A percentile compares a stretch with the other conserved stretches of the same genome.
Conservation (phyloP, 1,140 invertebrate genomes). For the Aphelinus certus region DNA sequence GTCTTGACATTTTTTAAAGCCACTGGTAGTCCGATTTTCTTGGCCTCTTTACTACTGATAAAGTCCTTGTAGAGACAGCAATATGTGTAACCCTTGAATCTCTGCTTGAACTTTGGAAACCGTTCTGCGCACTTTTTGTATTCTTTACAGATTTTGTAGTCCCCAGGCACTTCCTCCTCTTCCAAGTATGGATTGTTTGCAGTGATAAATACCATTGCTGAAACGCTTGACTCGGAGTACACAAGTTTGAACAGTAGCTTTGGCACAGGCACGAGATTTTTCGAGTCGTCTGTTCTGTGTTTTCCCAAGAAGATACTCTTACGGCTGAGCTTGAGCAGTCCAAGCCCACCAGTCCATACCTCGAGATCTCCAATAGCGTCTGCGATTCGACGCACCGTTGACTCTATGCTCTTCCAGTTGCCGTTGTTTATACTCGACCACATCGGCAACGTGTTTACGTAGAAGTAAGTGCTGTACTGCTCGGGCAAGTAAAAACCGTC, state of each 20-base stretch:
- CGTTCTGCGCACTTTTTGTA: background rate
- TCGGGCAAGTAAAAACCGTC: slow-evolving; percentile 65
- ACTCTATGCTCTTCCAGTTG: slow-evolving; percentile 66
- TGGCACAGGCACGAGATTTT: slow-evolving; percentile 58
- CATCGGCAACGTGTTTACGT: slow-evolving; percentile 67
- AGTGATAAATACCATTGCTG: slow-evolving; percentile 63
- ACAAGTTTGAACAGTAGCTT: slow-evolving; percentile 65
- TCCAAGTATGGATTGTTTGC: slow-evolving; percentile 63
- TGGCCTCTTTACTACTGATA: background rate
- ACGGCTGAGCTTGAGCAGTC: slow-evolving; percentile 49
- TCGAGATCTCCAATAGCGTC: slow-evolving; percentile 44
- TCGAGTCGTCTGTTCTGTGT: slow-evolving; percentile 26
- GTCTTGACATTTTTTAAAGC: background rate
- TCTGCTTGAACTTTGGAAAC: background rate
- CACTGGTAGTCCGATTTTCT: background rate
- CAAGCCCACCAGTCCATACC: slow-evolving; percentile 62
- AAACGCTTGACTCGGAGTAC: slow-evolving; percentile 46
- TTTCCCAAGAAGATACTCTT: slow-evolving; percentile 56
- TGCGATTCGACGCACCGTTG: slow-evolving; percentile 53
- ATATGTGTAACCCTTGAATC: slow-evolving; percentile 20
- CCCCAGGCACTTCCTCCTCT: background rate
- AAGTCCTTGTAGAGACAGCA: slow-evolving; percentile 25
- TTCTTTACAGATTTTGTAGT: background rate
- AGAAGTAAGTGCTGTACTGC: slow-evolving; percentile 67
- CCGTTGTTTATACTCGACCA: slow-evolving; percentile 67